Conservation (phyloP, 1,140 invertebrate species). For the Drosophila obscura region DNA sequence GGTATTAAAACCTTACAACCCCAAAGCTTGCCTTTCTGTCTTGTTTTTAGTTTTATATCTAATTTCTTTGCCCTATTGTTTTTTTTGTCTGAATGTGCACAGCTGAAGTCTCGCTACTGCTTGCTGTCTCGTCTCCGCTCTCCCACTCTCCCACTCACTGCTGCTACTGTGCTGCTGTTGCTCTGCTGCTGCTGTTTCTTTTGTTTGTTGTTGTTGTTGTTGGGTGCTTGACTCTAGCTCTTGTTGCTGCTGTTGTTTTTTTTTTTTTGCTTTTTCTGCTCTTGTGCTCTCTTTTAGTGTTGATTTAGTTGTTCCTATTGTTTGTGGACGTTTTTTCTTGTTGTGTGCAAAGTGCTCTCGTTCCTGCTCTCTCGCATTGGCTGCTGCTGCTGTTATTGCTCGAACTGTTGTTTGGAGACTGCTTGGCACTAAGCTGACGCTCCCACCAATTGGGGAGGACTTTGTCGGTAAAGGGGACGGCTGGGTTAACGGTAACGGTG, state of each 20-base stretch:
- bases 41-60: conserved; percentile 16
- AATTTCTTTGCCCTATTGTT: conserved; percentile 24
- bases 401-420: conserved; percentile 58
- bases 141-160: too few relatives aligned
- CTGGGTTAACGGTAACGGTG: too few relatives aligned
- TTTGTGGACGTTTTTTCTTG: conserved; percentile 34
- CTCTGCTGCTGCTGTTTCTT: background rate
- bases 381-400: conserved; percentile 13
- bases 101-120: conserved; percentile 25
- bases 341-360: conserved; percentile 52
- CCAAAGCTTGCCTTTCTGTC: background rate
- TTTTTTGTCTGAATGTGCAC: conserved; percentile 19
- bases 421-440: conserved; percentile 66
- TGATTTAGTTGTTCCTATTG: conserved; percentile 51
- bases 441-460: conserved; percentile 18
- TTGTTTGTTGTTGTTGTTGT: conserved; percentile 15
- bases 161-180: too few relatives aligned
- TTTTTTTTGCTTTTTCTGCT: conserved; percentile 26
- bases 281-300: conserved; percentile 49
- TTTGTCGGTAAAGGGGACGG: conserved; percentile 19
- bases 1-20: conserved; percentile 17
- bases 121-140: background rate
- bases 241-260: conserved; percentile 18
- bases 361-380: conserved; percentile 5
- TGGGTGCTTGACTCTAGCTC: conserved; percentile 28